Conservation (phyloP, 2,888 invertebrate genomes). For the Hyposoter dolosus region DNA sequence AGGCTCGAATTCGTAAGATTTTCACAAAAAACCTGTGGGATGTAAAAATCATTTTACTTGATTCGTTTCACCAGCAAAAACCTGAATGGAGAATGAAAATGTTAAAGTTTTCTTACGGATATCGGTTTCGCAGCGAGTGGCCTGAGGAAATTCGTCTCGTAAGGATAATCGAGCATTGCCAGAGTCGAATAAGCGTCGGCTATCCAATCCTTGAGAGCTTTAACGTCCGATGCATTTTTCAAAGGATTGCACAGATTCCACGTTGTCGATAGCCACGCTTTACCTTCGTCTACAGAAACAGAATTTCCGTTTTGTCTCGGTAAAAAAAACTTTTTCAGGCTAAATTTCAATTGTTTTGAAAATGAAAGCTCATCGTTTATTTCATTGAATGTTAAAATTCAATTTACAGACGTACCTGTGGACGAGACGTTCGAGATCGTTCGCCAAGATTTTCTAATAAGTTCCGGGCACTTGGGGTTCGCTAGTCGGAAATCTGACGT, state of each 20-base stretch:
- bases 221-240: slow-evolving; percentile 86
- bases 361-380: background rate
- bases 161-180: slow-evolving; percentile 99
- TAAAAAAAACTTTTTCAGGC: no score
- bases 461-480: slow-evolving; percentile 88
- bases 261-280: slow-evolving; percentile 88
- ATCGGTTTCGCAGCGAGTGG: slow-evolving; percentile 95
- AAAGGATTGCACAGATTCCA: slow-evolving; percentile 93
- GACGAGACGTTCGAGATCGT: slow-evolving; percentile 86
- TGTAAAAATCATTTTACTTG: background rate
- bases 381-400: background rate
- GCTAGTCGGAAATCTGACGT: slow-evolving; percentile 90
- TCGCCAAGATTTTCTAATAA: slow-evolving; percentile 92
- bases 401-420: slow-evolving; percentile 85
- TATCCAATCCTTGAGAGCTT: slow-evolving; percentile 89
- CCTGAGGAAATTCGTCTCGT: slow-evolving; percentile 92
- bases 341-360: background rate
- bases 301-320: background rate
- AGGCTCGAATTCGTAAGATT: slow-evolving; percentile 80
- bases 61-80: background rate
- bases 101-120: slow-evolving; percentile 82
- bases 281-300: slow-evolving; percentile 87
- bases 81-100: background rate
- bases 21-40: slow-evolving; percentile 85
- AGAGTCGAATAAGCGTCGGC: slow-evolving; percentile 90